A percentile compares a stretch with the other conserved stretches of the same genome.
Evolutionary conservation across 2,113 vertebrate genomes (phyloP).

Genomic region (Pseudorhombus dupliciocellatus): DNA sequence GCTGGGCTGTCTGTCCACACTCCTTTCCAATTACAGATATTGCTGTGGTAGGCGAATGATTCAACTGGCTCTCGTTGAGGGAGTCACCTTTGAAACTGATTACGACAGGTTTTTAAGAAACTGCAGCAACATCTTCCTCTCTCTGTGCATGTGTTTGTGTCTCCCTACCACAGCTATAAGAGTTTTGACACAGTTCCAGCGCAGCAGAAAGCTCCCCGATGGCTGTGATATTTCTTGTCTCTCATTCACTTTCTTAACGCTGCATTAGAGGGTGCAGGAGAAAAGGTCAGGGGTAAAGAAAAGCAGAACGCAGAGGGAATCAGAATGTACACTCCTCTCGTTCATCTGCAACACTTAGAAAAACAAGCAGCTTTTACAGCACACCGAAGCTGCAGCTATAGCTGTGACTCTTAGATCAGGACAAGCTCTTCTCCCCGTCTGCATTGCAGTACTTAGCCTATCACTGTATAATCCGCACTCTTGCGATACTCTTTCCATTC

Average conservation of each 20-base stretch:
- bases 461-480: conserved; percentile 45
- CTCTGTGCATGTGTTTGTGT: background rate
- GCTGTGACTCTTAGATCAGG: conserved; percentile 43
- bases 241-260: conserved; percentile 7
- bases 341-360: conserved; percentile 43
- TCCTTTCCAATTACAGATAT: conserved; percentile 58
- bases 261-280: conserved; percentile 32
- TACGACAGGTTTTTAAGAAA: conserved; percentile 47
- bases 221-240: conserved; percentile 49
- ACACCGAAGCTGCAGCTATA: conserved; percentile 51
- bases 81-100: conserved; percentile 63
- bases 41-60: conserved; percentile 58
- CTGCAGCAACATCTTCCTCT: conserved; percentile 55
- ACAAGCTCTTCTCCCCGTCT: conserved; percentile 48
- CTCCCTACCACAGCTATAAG: conserved; percentile 30
- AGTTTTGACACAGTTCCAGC: conserved; percentile 65
- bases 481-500: conserved; percentile 21
- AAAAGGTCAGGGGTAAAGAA: conserved; percentile 59
- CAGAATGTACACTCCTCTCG: conserved; percentile 18
- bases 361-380: conserved; percentile 34
- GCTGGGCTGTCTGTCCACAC: conserved; percentile 11
- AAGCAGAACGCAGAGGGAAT: conserved; percentile 20
- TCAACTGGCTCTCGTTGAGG: conserved; percentile 37
- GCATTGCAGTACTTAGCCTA: conserved; percentile 68
- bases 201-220: conserved; percentile 54